Base-by-base conservation (phyloP, 2,888 invertebrate genomes). In the Caenorhabditis sp. region DNA sequence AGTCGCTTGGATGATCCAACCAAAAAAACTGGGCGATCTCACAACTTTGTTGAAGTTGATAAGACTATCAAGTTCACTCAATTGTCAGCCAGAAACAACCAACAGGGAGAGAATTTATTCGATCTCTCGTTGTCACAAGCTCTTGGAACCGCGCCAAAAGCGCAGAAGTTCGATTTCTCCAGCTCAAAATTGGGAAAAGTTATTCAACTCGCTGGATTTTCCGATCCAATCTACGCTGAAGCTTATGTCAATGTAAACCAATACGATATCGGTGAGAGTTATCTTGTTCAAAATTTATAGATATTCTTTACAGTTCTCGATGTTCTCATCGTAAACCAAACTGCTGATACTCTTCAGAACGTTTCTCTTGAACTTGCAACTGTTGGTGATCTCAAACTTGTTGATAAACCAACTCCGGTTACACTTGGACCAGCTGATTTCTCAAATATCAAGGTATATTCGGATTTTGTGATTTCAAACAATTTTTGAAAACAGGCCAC, bases 221-320 rank as follows among this genome's bases (percentile, higher is more conserved):
- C 96, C 0, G 99, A 99, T 91, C 97, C 99, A 0, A 97, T 99
- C 72, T 99, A 99, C 89, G 95, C 99, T 0, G 99, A 99, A 90
- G 97, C 99, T n/a, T 95, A 97, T 88, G 97, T 99, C 1, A 93
- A 97, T 89, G 97, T 99, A 81, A 96, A 96, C 89, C 96, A 96
- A 88, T 88, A 86, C 55, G 86, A 86, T 77, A 87, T 86, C 60
- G 78, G 78, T 80, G 14, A 58, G 62, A 37, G 17, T 51, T 54
- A 31, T 14, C 17, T 14, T 21, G 12, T 65, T 54, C 27, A 12
- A 12, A 21, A 21, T 17, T 27, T 27, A 62, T n/a, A 10, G 10
- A 31, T 24, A 3, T 17, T 31, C 23, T 68, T 77, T 59, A n/a
- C 66, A 78, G 97, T 97, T 55, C 91, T 99, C 54, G 99, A 99